Evolutionary conservation across 2,113 vertebrate species (phyloP), one percentile per base, ranked within the genome.

Genomic region (Pangasianodon gigas): DNA sequence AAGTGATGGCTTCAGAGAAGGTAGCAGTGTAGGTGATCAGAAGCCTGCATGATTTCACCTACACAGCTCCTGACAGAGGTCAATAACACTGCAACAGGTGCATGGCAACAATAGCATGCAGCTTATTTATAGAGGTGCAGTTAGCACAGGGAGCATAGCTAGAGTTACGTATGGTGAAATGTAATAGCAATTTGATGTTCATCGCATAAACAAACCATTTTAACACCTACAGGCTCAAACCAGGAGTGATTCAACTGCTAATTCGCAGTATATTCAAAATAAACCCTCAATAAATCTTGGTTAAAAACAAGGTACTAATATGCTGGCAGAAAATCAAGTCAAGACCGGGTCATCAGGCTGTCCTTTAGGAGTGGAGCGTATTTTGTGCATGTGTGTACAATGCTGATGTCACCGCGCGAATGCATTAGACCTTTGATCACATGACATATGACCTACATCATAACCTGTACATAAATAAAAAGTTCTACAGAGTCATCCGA

Each of bases 81-180:
- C 10, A 69, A 81, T 83, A 92, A 84, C 77, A 58, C 24, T 16
- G 58, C 84, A 86, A 89, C 90, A 91, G 91, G 90, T 90, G 90
- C 79, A 87, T 52, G 51, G n/a, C 71, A 87, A 86, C 87, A 56
- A 90, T 89, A 85, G 79, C 80, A 71, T 41, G n/a, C n/a, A 7
- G 51, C 54, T 81, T 91, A 92, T 92, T 90, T 85, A 87, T 87
- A 87, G 62, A 89, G 87, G 52, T 58, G 75, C 26, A 21, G 51
- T 85, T 81, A 86, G 83, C 48, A 52, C 79, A 75, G 14, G 21
- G 37, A 74, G 60, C 21, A 37, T 14, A 32, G 41, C 41, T 83
- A n/a, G 52, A 85, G 58, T 84, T 58, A 74, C 32, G 13, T 29
- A 24, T 85, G 26, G 71, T 13, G 91, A 60, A 46, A 74, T 21